Evolutionary conservation across 2,113 vertebrate species (phyloP).

Genomic region (Alethe diademata): DNA sequence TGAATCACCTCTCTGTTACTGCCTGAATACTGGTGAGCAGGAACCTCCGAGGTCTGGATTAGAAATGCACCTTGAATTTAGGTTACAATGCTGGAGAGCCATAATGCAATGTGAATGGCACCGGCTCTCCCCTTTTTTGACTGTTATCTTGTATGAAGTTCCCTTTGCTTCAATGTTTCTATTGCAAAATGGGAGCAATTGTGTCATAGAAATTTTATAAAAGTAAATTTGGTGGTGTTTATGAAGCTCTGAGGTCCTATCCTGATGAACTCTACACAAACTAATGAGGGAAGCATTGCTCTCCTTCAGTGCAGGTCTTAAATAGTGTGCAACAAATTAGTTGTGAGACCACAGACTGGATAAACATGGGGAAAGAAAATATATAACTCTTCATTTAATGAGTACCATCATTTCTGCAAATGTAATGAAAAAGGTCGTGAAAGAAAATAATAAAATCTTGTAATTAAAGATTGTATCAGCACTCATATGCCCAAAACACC

Average conservation of each 20-base stretch:
- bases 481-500: not conserved
- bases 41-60: not conserved
- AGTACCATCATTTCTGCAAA: not conserved
- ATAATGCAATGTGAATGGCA: not conserved
- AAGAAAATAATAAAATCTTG: constrained; percentile 10
- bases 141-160: not conserved
- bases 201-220: not conserved
- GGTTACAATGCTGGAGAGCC: not conserved
- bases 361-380: not conserved
- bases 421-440: not conserved
- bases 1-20: not conserved
- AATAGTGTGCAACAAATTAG: not conserved
- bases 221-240: not conserved
- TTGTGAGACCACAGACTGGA: not conserved
- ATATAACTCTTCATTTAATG: not conserved
- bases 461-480: constrained; percentile 37
- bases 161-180: not conserved
- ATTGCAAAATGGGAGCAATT: not conserved
- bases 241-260: not conserved
- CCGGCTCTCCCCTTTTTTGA: not conserved
- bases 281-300: not conserved
- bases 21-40: not conserved
- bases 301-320: not conserved
- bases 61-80: not conserved
- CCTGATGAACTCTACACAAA: not conserved